A percentile compares a stretch with the other conserved stretches of the same genome.
Conservation (phyloP, 2,888 invertebrate genomes). For the Microchrysa polita region DNA sequence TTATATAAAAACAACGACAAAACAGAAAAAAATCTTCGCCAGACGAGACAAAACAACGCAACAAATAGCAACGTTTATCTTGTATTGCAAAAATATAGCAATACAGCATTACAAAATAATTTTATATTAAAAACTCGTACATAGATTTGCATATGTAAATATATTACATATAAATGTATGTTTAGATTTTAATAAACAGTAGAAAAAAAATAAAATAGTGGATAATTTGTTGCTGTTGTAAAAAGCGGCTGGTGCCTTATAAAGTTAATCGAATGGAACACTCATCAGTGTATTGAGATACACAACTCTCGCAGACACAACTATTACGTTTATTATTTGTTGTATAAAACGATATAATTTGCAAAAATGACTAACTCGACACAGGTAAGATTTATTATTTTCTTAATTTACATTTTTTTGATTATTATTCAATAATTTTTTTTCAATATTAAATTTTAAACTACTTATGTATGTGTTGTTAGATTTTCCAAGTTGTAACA, state of each 20-base stretch:
- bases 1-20: conserved; percentile 1
- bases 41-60: too few species aligned
- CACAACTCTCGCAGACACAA: not conserved
- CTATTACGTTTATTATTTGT: not conserved
- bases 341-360: conserved; percentile 13
- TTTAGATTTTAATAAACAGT: not conserved
- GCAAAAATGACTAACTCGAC: conserved; percentile 27
- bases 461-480: too few species aligned
- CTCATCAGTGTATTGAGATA: not conserved
- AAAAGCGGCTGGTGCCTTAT: too few species aligned
- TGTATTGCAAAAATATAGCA: too few species aligned
- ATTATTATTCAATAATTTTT: too few species aligned
- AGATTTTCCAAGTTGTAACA: too few species aligned
- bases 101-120: too few species aligned
- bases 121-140: not conserved
- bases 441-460: too few species aligned
- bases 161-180: too few species aligned
- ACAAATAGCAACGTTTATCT: too few species aligned
- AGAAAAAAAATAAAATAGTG: not conserved
- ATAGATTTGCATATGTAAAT: not conserved
- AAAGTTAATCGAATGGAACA: not conserved
- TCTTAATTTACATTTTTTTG: not conserved
- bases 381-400: conserved; percentile 27
- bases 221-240: not conserved
- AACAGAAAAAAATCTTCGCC: not conserved